phyloP scores from a whole-genome alignment of 30 jellyfish, hydroid and myxozoan species.

The Sanderia malayensis region DNA sequence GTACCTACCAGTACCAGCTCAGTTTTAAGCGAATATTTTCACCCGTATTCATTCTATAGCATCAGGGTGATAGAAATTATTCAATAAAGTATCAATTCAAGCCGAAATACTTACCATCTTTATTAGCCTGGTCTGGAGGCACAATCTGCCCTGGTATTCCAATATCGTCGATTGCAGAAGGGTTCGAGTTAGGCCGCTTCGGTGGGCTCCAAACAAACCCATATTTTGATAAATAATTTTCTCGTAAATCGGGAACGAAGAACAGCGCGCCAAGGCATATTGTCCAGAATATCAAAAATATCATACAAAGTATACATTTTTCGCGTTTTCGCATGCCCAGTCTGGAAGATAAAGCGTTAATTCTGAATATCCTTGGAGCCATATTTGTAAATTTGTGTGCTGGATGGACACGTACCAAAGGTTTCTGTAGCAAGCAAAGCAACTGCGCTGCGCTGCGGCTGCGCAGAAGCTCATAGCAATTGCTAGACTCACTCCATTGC shows the following conservation, averaged over 20 bases:
- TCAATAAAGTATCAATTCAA: too few relatives aligned
- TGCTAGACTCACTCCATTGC: too few relatives aligned
- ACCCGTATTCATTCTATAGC: too few relatives aligned
- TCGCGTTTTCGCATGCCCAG: slow-evolving; percentile 78
- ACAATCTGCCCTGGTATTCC: neutral
- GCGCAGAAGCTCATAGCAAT: too few relatives aligned
- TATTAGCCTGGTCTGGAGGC: neutral
- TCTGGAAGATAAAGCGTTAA: slow-evolving; percentile 50
- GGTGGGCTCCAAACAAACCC: slow-evolving; percentile 61
- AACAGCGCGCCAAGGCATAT: slow-evolving; percentile 80
- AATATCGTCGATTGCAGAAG: slow-evolving; percentile 7
- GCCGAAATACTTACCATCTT: neutral
- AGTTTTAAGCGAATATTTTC: too few relatives aligned
- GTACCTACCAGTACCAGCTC: too few relatives aligned
- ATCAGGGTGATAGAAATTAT: too few relatives aligned
- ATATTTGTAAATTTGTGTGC: slow-evolving; percentile 3
- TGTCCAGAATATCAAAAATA: slow-evolving; percentile 56
- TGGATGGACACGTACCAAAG: too few relatives aligned
- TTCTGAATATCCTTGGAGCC: slow-evolving; percentile 46
- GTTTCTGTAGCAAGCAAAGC: too few relatives aligned
- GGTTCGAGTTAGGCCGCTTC: slow-evolving; percentile 17
- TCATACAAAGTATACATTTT: slow-evolving; percentile 55
- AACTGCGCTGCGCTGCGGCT: too few relatives aligned
- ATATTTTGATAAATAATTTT: slow-evolving; percentile 38
- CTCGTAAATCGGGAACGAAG: slow-evolving; percentile 77